Evolutionary conservation across 2,888 invertebrate genomes (phyloP).

Genomic region (Ormyrus rosae): DNA sequence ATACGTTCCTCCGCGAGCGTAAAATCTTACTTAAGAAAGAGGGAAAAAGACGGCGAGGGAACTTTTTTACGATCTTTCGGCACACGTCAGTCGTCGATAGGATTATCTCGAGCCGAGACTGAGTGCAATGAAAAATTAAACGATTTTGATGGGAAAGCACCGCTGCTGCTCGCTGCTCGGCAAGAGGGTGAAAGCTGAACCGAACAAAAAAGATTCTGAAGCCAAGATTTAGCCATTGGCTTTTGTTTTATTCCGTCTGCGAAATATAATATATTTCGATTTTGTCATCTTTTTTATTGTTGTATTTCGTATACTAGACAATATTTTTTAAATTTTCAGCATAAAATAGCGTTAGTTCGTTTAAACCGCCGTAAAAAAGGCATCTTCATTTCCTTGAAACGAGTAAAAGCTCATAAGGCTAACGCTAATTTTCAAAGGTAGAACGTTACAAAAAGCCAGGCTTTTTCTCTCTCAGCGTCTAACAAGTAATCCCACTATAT

Average conservation of each 20-base stretch:
- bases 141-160: conserved; percentile 63
- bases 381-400: too few relatives aligned
- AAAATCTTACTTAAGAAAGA: conserved; percentile 29
- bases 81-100: conserved; percentile 25
- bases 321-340: too few relatives aligned
- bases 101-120: conserved; percentile 38
- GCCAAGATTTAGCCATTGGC: too few relatives aligned
- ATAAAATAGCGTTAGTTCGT: too few relatives aligned
- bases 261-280: too few relatives aligned
- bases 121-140: conserved; percentile 60
- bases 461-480: neutral
- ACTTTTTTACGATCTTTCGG: conserved; percentile 9
- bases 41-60: neutral
- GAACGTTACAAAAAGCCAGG: neutral
- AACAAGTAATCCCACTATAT: neutral
- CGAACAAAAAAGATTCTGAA: neutral
- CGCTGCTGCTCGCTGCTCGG: conserved; percentile 19
- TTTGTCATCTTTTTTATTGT: too few relatives aligned
- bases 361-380: too few relatives aligned
- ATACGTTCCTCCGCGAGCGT: neutral
- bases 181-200: conserved; percentile 42
- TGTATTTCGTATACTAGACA: too few relatives aligned
- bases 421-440: neutral
- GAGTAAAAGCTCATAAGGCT: neutral
- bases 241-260: too few relatives aligned